phyloP scores from a whole-genome alignment of 2,113 vertebrate genomes.

The Emydura subglobosa region DNA sequence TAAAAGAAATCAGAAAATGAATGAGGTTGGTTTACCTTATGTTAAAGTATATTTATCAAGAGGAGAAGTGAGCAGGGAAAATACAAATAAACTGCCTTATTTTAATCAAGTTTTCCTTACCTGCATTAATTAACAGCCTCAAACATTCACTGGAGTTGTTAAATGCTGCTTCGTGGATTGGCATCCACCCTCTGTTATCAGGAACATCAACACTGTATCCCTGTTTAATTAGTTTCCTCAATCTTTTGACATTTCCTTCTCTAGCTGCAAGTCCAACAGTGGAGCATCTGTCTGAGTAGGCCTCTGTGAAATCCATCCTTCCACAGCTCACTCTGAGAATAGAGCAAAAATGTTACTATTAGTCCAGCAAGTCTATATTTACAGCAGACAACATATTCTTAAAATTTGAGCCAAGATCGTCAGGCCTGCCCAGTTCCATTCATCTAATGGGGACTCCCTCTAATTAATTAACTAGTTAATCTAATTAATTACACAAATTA shows the following conservation, averaged over 20 bases:
- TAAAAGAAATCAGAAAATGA: background rate
- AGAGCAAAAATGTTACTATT: background rate
- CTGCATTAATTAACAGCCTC: conserved; percentile 82
- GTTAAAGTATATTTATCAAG: rapidly evolving
- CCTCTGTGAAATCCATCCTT: conserved; percentile 92
- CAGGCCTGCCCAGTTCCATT: background rate
- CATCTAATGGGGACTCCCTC: background rate
- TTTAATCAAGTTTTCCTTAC: conserved; percentile 63
- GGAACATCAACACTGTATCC: conserved; percentile 85
- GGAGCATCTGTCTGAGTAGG: conserved; percentile 89
- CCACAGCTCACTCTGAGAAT: background rate
- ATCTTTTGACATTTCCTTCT: conserved; percentile 74
- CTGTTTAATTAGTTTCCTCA: conserved; percentile 83
- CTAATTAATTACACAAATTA: too few relatives aligned
- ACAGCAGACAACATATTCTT: conserved; percentile 5
- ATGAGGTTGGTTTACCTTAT: background rate
- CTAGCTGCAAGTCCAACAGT: conserved; percentile 86
- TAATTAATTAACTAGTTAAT: too few relatives aligned
- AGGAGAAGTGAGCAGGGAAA: background rate
- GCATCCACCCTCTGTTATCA: conserved; percentile 95
- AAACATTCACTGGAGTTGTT: conserved; percentile 84
- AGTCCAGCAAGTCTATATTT: background rate
- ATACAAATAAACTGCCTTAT: rapidly evolving
- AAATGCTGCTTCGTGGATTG: conserved; percentile 92
- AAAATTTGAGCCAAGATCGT: background rate